A percentile compares a stretch with the other conserved stretches of the same genome.
Evolutionary conservation across 2,113 vertebrate genomes (phyloP).

Genomic region (Aegypius monachus): DNA sequence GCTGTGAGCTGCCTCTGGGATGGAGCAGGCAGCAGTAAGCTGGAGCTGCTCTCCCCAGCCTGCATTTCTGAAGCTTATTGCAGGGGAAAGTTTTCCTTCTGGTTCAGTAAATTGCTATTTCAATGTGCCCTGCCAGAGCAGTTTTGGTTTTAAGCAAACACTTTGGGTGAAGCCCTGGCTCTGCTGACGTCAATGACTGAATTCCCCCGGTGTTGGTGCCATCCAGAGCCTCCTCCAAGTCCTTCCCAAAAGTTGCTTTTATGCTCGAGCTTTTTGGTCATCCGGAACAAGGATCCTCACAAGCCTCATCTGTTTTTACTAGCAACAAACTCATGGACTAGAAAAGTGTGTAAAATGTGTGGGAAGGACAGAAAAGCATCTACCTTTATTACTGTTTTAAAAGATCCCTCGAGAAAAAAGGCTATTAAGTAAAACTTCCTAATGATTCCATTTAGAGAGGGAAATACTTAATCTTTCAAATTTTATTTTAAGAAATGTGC

Average conservation of each 20-base stretch:
- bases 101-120: neutral
- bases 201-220: neutral
- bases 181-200: neutral
- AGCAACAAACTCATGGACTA: neutral
- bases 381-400: neutral
- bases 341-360: neutral
- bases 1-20: neutral
- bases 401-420: neutral
- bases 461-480: neutral
- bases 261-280: neutral
- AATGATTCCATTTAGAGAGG: neutral
- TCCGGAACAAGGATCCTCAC: neutral
- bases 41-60: neutral
- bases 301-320: neutral
- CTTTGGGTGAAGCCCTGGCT: neutral
- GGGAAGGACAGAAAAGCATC: neutral
- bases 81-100: neutral
- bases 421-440: neutral
- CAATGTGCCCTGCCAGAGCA: neutral
- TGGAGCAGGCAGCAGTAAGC: neutral
- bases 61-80: fast-evolving
- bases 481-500: neutral
- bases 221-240: neutral
- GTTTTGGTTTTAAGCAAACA: neutral
- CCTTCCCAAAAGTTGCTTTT: neutral